Evolutionary conservation across 2,888 invertebrate species (phyloP).

Genomic region (Dorcus hopei): DNA sequence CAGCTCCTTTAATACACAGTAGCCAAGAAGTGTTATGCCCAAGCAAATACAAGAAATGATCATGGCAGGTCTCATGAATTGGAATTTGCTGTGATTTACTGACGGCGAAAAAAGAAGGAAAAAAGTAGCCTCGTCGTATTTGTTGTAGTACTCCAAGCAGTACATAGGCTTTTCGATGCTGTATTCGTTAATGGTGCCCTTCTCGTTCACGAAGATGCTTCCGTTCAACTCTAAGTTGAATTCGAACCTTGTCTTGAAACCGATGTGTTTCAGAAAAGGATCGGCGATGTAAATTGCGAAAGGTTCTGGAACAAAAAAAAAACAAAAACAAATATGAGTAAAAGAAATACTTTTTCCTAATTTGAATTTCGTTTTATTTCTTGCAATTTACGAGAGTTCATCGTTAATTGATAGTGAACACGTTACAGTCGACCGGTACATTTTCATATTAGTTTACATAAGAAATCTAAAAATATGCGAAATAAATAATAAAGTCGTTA

Average conservation of each 20-base stretch:
- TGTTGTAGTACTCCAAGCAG: not conserved
- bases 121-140: not conserved
- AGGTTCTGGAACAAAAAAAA: not conserved
- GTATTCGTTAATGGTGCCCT: not conserved
- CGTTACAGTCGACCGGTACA: too few relatives aligned
- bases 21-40: conserved; percentile 8
- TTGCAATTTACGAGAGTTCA: too few relatives aligned
- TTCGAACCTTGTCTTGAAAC: not conserved
- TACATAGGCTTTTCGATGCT: not conserved
- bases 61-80: conserved; percentile 3
- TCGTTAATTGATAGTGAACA: too few relatives aligned
- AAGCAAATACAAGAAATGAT: conserved; percentile 11
- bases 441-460: too few relatives aligned
- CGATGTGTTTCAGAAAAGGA: not conserved
- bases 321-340: too few relatives aligned
- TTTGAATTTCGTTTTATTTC: too few relatives aligned
- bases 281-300: not conserved
- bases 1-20: conserved; percentile 6
- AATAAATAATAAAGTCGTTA: too few relatives aligned
- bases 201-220: not conserved
- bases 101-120: not conserved
- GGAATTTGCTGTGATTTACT: not conserved
- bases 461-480: too few relatives aligned
- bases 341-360: too few relatives aligned
- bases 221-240: not conserved